Evolutionary conservation across 2,888 invertebrate genomes (phyloP), one percentile per base, ranked within the genome.

Genomic region (Neocrepidodera transversa): DNA sequence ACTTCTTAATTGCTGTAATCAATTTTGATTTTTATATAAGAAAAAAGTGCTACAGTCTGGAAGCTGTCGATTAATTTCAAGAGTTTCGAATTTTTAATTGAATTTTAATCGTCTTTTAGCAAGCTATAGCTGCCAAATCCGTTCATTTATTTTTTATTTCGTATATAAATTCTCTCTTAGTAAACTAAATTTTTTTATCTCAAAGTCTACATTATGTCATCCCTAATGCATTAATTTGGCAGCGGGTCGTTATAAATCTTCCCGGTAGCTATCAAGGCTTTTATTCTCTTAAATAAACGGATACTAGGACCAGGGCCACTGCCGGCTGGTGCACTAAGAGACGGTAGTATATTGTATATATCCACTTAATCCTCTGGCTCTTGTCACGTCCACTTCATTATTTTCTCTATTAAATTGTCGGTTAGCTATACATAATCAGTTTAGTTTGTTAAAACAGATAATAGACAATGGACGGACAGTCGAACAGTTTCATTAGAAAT

Each of bases 1-100:
- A 67, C 60, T 65, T 67, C 62, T 62, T 64, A 63, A 67, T 67
- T 62, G 62, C 42, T 45, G 36, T 56, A 56, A 66, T 66, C 62
- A 49, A 59, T 54, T 59, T 50, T 45, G 50, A 50, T 59, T 59
- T 45, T 53, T 40, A 8, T 50, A 14, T 8, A n/a, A 2, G 4
- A 26, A 38, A 50, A 50, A 50, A 38, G 36, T 13, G 13, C 17
- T 49, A 35, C n/a, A 20, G 20, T 23, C 35, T 20, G 35, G 11
- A 36, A n/a, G 18, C 49, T n/a, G 30, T 23, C 35, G 32, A 49
- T 49, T 35, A 32, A 32, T 49, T 49, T 7, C 18, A 17, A 28
- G 48, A 50, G 23, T 50, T 50, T 50, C 38, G 23, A 50, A 50
- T 50, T 50, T 50, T 50, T 50, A 50, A 50, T 50, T 50, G 13